These are phyloP conservation scores for Macrotis lagotis DNA, from an alignment of 2,113 vertebrate species.

Conservation along the genomic window DNA sequence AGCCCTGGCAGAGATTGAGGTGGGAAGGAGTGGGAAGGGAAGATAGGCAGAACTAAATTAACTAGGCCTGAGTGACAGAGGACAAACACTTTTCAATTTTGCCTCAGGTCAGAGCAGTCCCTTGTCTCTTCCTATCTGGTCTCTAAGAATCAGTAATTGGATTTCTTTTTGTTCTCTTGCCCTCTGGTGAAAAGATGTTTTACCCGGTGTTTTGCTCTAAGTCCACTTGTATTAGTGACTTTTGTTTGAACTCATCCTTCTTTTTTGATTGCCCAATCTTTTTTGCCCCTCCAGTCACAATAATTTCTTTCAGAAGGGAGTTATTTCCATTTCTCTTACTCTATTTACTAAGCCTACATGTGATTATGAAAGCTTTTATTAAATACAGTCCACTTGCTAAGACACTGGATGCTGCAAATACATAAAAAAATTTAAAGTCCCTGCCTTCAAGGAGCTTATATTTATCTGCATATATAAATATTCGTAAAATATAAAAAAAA, in stretches of 20 bases:
- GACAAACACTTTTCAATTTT: background rate
- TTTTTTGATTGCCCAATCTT: background rate
- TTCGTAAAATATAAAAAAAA: background rate
- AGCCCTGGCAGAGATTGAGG: too few species aligned
- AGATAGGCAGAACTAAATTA: background rate
- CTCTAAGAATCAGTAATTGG: background rate
- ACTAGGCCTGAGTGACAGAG: background rate
- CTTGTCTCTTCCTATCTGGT: background rate
- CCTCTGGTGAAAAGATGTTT: background rate
- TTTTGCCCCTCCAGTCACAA: background rate
- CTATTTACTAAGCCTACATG: background rate
- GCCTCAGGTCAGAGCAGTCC: background rate
- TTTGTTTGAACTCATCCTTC: slow-evolving; percentile 29
- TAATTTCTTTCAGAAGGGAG: background rate
- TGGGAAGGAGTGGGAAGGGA: background rate
- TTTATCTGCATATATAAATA: background rate
- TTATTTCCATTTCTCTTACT: background rate
- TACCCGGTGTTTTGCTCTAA: background rate
- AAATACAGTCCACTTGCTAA: background rate
- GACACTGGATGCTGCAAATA: background rate
- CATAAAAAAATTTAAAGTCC: background rate
- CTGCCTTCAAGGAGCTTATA: background rate
- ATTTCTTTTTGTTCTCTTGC: background rate
- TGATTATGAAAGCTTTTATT: background rate
- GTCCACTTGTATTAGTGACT: background rate